Conservation (phyloP, 2,888 invertebrate species). For the Scaptomyza caliginosa region DNA sequence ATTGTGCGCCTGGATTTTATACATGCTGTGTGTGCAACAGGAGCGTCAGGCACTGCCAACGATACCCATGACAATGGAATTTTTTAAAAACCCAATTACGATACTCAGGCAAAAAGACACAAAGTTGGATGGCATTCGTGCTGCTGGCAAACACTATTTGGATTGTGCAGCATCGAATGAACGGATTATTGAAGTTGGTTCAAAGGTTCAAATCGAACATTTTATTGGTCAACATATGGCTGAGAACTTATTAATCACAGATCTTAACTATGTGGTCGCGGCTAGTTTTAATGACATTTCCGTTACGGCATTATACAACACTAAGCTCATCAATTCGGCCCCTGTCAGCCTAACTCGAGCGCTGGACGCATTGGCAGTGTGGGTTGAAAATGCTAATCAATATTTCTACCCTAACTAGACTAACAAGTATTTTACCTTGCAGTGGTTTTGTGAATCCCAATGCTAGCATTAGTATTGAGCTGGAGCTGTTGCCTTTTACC, state of each 20-base stretch:
- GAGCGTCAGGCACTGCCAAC: background rate
- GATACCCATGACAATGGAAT: background rate
- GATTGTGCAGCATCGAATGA: background rate
- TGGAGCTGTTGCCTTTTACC: conserved; percentile 19
- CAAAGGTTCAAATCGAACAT: background rate
- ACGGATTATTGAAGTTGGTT: conserved; percentile 11
- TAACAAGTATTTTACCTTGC: too few species aligned
- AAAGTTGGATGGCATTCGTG: background rate
- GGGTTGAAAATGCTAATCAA: too few species aligned
- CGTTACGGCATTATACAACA: conserved; percentile 55
- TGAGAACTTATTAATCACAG: conserved; percentile 12
- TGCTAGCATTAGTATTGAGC: conserved; percentile 10
- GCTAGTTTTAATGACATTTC: conserved; percentile 24
- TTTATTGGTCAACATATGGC: conserved; percentile 9
- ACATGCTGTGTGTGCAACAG: background rate
- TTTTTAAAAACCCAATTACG: background rate
- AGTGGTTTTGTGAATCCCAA: conserved; percentile 34
- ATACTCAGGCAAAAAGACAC: background rate
- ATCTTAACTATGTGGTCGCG: conserved; percentile 35
- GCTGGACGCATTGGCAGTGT: conserved; percentile 60
- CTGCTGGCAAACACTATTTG: conserved; percentile 24
- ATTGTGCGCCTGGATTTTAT: conserved; percentile 21
- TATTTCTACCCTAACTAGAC: too few species aligned
- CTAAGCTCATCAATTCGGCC: conserved; percentile 34
- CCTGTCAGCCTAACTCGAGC: conserved; percentile 55